Evolutionary conservation across 2,113 vertebrate species (phyloP).

Genomic region (Sphaerodactylus townsendi): DNA sequence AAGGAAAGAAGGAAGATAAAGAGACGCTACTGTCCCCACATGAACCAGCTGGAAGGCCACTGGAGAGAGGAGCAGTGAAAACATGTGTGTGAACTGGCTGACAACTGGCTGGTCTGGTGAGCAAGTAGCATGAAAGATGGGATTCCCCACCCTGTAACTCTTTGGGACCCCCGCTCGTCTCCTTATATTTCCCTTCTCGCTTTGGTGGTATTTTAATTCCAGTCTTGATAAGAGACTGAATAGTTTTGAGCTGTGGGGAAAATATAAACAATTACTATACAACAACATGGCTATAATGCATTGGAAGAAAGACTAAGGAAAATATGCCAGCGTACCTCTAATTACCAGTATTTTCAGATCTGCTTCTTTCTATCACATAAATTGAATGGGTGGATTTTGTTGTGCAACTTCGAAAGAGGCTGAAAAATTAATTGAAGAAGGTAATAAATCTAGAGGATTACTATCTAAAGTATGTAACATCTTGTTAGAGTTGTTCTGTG

Average conservation of each 20-base stretch:
- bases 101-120: too few species aligned
- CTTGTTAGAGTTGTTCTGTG: not conserved
- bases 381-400: not conserved
- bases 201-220: not conserved
- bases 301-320: not conserved
- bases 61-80: too few species aligned
- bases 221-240: not conserved
- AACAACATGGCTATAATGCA: too few species aligned
- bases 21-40: too few species aligned
- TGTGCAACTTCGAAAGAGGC: not conserved
- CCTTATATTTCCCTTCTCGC: not conserved
- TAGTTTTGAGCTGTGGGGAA: not conserved
- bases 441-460: not conserved
- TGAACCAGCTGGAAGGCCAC: too few species aligned
- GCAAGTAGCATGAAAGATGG: not conserved
- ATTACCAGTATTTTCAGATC: not conserved
- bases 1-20: too few species aligned
- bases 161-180: not conserved
- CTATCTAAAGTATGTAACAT: not conserved
- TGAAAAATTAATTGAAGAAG: conserved; percentile 11
- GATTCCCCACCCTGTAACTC: not conserved
- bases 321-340: not conserved
- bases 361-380: not conserved
- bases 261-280: not conserved
- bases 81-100: too few species aligned